Base-by-base conservation (phyloP, 2,888 invertebrate species). In the Bruchidius siliquastri region DNA sequence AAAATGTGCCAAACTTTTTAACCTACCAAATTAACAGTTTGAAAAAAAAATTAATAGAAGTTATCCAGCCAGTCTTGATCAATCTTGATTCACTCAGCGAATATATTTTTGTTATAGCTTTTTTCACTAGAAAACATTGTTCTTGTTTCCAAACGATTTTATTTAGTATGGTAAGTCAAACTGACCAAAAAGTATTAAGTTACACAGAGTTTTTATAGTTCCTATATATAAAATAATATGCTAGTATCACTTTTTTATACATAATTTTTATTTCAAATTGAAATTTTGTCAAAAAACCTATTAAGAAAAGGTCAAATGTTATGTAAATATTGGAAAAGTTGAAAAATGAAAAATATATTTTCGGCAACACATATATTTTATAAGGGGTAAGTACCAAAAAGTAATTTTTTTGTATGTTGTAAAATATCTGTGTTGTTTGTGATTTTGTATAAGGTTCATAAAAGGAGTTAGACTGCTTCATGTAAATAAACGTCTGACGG, bases 381-480 rank as follows among this genome's bases (percentile, higher is more conserved):
- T 71, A 70, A 70, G 70, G 32, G 13, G 21, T 26, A 30, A 30
- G 70, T 70, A 26, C 26, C 22, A 21, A 21, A 32, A 21, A 71
- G 21, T 21, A 18, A 32, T 71, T 26, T 32, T 70, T 71, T 71
- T 71, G 21, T 71, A 71, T 71, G 21, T 71, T 71, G 49, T 71
- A 71, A 71, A 71, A 71, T 71, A 71, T 26, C 30, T 71, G 71
- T 71, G 71, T 71, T 71, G 70, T 70, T 30, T 70, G 20, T 32
- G 70, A 70, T 20, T 22, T 22, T 21, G 10, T 70, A 70, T 13
- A 22, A 70, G 22, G 26, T n/a, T 26, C 8, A 21, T 71, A 79
- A 79, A 79, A 82, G 82, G 81, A 80, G 81, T 81, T 81, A 82
- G 82, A 79, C 81, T 82, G 79, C 82, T 82, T 81, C 22, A 13